These are phyloP conservation scores for Strigops habroptila DNA, from an alignment of 2,113 vertebrate species.

Conservation along the genomic window DNA sequence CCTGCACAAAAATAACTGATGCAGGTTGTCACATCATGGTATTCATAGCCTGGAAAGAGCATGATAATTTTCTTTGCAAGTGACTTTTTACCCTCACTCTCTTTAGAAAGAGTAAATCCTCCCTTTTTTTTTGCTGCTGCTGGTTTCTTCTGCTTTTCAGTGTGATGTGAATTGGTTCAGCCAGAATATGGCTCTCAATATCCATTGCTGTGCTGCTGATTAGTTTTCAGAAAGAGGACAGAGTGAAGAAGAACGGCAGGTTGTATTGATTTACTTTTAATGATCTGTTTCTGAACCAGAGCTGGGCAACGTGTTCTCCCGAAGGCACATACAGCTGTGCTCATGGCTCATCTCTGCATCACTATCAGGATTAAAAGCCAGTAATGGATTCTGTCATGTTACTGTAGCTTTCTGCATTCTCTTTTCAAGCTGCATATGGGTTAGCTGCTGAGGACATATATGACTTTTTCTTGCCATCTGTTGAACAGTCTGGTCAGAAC, in stretches of 20 bases:
- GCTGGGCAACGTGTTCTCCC: background rate
- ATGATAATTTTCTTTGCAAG: background rate
- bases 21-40: background rate
- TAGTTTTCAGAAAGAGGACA: slow-evolving; percentile 40
- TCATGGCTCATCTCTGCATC: background rate
- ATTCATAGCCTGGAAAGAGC: background rate
- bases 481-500: background rate
- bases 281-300: slow-evolving; percentile 41
- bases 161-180: background rate
- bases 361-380: slow-evolving; percentile 13
- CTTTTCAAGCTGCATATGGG: background rate
- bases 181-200: slow-evolving; percentile 20
- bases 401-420: background rate
- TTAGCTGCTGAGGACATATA: background rate
- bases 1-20: background rate
- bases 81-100: background rate
- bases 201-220: slow-evolving; percentile 11
- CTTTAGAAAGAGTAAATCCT: background rate
- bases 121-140: background rate
- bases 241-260: slow-evolving; percentile 15
- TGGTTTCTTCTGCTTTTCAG: background rate
- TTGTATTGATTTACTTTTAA: slow-evolving; percentile 62
- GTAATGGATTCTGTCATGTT: slow-evolving; percentile 31
- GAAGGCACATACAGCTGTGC: background rate
- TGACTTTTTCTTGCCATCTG: slow-evolving; percentile 26